Percentiles rank a stretch among this genome's conserved stretches.
These are phyloP conservation scores for Fistularia tabacaria DNA, from an alignment of 2,797 vertebrate genomes.

Conservation along the genomic window DNA sequence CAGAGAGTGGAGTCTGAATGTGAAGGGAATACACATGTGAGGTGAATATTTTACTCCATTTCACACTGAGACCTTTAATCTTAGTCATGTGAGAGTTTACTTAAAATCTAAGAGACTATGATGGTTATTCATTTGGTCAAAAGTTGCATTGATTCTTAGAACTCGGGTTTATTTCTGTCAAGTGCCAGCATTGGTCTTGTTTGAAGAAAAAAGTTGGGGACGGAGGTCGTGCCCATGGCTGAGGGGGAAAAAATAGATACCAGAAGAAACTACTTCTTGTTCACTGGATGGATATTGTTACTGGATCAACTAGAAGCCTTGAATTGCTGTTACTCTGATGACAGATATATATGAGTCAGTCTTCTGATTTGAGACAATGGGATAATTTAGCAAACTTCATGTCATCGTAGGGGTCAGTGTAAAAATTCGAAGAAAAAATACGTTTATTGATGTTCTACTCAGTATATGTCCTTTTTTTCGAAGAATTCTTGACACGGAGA, in stretches of 20 bases:
- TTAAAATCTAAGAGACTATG: not conserved
- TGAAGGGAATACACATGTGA: not conserved
- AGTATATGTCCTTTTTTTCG: too few relatives aligned
- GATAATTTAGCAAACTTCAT: too few relatives aligned
- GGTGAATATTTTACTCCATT: not conserved
- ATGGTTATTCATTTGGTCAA: not conserved
- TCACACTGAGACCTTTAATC: not conserved
- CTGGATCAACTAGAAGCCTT: not conserved
- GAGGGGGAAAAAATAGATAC: not conserved
- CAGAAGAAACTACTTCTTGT: constrained; percentile 2
- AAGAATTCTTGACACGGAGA: too few relatives aligned
- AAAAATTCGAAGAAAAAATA: too few relatives aligned
- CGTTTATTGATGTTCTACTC: too few relatives aligned
- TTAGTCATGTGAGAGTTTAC: not conserved
- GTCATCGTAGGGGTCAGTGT: too few relatives aligned
- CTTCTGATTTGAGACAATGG: too few relatives aligned
- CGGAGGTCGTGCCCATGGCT: too few relatives aligned
- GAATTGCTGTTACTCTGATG: not conserved
- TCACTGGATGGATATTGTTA: not conserved
- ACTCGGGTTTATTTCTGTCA: not conserved
- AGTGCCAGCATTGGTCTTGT: not conserved
- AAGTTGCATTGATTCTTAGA: too few relatives aligned
- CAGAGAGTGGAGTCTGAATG: not conserved
- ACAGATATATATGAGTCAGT: not conserved
- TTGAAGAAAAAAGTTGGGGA: not conserved